phyloP scores from a whole-genome alignment of 2,888 invertebrate genomes.

The Willowsia nigromaculata region DNA sequence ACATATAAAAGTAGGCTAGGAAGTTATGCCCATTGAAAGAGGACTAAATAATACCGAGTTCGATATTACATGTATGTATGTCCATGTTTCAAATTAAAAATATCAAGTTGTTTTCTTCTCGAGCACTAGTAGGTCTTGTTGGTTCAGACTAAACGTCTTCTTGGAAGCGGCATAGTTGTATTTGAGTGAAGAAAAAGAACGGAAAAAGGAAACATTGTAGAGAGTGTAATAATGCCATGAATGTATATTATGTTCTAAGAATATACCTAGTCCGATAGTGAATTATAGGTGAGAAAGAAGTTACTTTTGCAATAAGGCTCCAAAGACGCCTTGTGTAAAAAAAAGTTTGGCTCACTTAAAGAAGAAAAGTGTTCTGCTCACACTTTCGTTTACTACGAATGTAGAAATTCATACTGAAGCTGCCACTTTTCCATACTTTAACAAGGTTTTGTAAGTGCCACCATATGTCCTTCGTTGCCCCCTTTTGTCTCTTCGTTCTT shows the following conservation, averaged over 20 bases:
- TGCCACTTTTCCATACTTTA: slow-evolving; percentile 28
- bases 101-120: background rate
- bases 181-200: background rate
- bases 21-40: background rate
- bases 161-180: background rate
- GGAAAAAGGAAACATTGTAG: slow-evolving; percentile 11
- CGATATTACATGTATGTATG: background rate
- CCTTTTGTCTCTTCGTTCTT: slow-evolving; percentile 31
- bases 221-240: background rate
- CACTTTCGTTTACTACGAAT: slow-evolving; percentile 7
- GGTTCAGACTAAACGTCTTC: background rate
- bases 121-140: background rate
- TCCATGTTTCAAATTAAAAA: background rate
- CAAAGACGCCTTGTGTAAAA: background rate
- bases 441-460: slow-evolving; percentile 54
- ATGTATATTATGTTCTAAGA: background rate
- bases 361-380: slow-evolving; percentile 5
- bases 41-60: background rate
- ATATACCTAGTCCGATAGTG: background rate
- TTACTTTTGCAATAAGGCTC: background rate
- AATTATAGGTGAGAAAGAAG: background rate
- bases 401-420: background rate
- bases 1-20: no score
- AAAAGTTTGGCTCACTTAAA: slow-evolving; percentile 5
- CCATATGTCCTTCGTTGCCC: slow-evolving; percentile 59